Conservation (phyloP, 1,140 invertebrate species). For the Scaptomyza graminum region DNA sequence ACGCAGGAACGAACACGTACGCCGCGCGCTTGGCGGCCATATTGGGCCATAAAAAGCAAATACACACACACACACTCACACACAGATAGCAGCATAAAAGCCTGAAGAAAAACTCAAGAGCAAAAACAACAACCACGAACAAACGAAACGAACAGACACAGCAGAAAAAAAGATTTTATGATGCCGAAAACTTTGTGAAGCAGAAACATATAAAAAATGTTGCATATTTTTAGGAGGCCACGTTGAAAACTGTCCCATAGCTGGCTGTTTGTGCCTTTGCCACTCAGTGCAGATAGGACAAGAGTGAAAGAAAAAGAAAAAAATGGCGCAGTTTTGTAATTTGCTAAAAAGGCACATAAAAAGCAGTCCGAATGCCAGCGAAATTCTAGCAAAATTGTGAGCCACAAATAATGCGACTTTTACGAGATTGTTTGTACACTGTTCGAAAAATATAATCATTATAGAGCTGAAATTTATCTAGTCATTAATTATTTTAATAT, state of each 20-base stretch:
- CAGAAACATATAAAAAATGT: slow-evolving; percentile 82
- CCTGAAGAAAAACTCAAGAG: slow-evolving; percentile 29
- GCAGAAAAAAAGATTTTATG: slow-evolving; percentile 79
- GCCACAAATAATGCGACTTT: slow-evolving; percentile 27
- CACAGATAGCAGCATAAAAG: slow-evolving; percentile 53
- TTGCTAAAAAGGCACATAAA: slow-evolving; percentile 76
- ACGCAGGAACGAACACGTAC: slow-evolving; percentile 65
- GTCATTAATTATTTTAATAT: too few species aligned
- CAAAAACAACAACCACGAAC: slow-evolving; percentile 49
- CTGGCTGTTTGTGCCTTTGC: slow-evolving; percentile 18
- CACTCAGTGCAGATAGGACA: slow-evolving; percentile 20
- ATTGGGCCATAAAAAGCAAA: slow-evolving; percentile 79
- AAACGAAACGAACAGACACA: slow-evolving; percentile 73
- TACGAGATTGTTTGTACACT: slow-evolving; percentile 23
- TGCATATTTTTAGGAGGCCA: slow-evolving; percentile 73
- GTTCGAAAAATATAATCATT: too few species aligned
- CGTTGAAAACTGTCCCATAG: slow-evolving; percentile 46
- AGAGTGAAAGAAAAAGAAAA: slow-evolving; percentile 14
- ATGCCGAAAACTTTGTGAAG: slow-evolving; percentile 77
- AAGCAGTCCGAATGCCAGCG: slow-evolving; percentile 54
- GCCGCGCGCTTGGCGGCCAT: slow-evolving; percentile 72
- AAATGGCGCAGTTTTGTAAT: slow-evolving; percentile 78
- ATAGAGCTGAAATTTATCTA: too few species aligned
- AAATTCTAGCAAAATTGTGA: slow-evolving; percentile 41
- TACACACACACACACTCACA: slow-evolving; percentile 49